phyloP scores from a whole-genome alignment of 1,140 invertebrate species.

The Stegodyphus mimosarum region DNA sequence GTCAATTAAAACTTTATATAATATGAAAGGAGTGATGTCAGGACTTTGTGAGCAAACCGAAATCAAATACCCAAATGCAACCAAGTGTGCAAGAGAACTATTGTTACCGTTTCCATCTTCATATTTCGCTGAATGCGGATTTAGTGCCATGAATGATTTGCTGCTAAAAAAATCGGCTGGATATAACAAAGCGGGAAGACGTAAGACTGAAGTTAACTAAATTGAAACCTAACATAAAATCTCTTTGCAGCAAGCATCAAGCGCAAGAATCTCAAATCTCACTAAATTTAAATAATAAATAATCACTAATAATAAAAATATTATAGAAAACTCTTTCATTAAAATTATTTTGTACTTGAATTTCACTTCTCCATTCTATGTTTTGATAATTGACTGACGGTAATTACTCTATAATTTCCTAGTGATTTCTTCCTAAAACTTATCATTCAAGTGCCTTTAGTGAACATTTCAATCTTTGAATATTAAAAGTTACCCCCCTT shows the following conservation, averaged over 20 bases:
- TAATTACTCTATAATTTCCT: neutral
- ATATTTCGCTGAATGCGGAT: constrained; percentile 28
- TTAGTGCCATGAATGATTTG: constrained; percentile 29
- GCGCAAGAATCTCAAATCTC: constrained; percentile 31
- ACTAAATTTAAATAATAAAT: constrained; percentile 20
- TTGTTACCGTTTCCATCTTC: constrained; percentile 11
- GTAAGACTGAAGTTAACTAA: constrained; percentile 28
- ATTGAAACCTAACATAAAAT: constrained; percentile 29
- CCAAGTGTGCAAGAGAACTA: constrained; percentile 4
- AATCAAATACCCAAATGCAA: constrained; percentile 3
- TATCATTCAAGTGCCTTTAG: constrained; percentile 8
- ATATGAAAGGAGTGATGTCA: constrained; percentile 12
- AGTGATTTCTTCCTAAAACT: neutral
- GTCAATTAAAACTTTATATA: constrained; percentile 16
- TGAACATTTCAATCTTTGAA: constrained; percentile 11
- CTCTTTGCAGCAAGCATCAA: constrained; percentile 24
- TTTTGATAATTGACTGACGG: neutral
- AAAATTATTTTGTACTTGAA: constrained; percentile 6
- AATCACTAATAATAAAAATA: neutral
- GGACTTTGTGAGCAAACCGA: constrained; percentile 1
- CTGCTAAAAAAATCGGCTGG: constrained; percentile 11
- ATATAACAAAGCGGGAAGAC: constrained; percentile 31
- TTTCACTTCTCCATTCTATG: neutral
- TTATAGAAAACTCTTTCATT: neutral
- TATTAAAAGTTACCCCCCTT: constrained; percentile 2